Percentiles rank a stretch among this genome's conserved stretches.
Conservation (phyloP, 2,888 invertebrate genomes). For the Rhorus exstirpatorius region DNA sequence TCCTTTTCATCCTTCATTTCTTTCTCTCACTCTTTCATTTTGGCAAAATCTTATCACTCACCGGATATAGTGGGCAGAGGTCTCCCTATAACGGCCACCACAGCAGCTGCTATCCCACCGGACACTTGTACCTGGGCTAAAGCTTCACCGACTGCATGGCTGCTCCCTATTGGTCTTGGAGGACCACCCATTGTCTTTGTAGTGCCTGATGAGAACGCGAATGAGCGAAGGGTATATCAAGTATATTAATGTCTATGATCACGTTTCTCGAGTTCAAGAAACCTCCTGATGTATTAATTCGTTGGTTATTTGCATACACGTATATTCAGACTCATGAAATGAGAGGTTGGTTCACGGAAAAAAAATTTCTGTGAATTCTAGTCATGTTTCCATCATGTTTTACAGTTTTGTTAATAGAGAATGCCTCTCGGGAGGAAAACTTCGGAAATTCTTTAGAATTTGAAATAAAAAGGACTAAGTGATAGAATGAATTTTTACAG, state of each 20-base stretch:
- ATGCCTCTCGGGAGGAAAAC: no score
- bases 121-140: constrained; percentile 91
- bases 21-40: not conserved
- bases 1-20: not conserved
- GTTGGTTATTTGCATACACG: constrained; percentile 12
- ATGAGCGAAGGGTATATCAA: constrained; percentile 13
- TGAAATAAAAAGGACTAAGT: no score
- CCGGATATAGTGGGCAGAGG: constrained; percentile 90
- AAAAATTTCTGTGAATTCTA: no score
- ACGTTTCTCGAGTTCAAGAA: constrained; percentile 7
- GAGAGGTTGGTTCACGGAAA: no score
- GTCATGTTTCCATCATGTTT: no score
- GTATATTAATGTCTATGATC: constrained; percentile 45
- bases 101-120: constrained; percentile 91
- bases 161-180: constrained; percentile 78
- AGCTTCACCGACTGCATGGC: constrained; percentile 87
- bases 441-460: no score
- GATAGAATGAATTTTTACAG: no score
- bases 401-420: no score
- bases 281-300: not conserved
- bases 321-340: no score
- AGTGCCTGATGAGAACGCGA: constrained; percentile 66
- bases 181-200: constrained; percentile 79
- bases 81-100: constrained; percentile 90
- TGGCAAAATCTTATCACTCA: constrained; percentile 65